Evolutionary conservation across 2,113 vertebrate species (phyloP).

Genomic region (Ameiurus melas): DNA sequence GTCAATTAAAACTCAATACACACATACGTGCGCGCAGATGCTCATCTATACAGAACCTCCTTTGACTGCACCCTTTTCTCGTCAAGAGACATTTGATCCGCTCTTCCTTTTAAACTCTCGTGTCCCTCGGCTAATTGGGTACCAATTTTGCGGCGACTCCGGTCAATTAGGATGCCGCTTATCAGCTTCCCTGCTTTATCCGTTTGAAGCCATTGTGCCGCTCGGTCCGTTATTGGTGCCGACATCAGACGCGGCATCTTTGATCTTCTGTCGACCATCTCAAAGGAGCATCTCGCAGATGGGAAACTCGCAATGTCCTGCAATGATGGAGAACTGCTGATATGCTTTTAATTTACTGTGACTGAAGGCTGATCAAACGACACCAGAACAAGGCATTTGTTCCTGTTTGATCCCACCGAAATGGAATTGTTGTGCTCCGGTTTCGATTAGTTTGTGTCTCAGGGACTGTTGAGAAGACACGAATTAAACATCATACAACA

Average conservation of each 20-base stretch:
- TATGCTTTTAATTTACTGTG: constrained; percentile 35
- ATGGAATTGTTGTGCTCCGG: constrained; percentile 2
- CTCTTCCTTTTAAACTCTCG: constrained; percentile 49
- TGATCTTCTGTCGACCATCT: constrained; percentile 43
- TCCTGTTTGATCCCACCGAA: constrained; percentile 24
- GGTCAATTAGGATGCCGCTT: constrained; percentile 50
- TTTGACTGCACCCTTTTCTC: constrained; percentile 35
- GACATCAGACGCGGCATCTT: constrained; percentile 50
- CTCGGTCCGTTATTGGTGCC: constrained; percentile 37
- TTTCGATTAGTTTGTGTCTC: constrained; percentile 28
- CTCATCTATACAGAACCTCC: constrained; percentile 44
- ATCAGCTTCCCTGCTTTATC: constrained; percentile 29
- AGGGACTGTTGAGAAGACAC: background rate
- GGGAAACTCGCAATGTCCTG: constrained; percentile 39
- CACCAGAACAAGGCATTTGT: constrained; percentile 2
- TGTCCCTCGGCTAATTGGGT: constrained; percentile 52
- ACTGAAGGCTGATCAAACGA: constrained; percentile 44
- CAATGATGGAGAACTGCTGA: constrained; percentile 44
- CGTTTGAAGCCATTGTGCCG: constrained; percentile 42
- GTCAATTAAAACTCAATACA: constrained; percentile 69
- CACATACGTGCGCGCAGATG: constrained; percentile 43
- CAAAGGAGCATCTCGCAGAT: constrained; percentile 24
- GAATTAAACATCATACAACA: background rate
- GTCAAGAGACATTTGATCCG: constrained; percentile 52
- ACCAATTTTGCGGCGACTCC: constrained; percentile 51